Percentiles rank a stretch among this genome's conserved stretches.
These are phyloP conservation scores for Trissolcus japonicus DNA, from an alignment of 2,888 invertebrate genomes.

Conservation along the genomic window DNA sequence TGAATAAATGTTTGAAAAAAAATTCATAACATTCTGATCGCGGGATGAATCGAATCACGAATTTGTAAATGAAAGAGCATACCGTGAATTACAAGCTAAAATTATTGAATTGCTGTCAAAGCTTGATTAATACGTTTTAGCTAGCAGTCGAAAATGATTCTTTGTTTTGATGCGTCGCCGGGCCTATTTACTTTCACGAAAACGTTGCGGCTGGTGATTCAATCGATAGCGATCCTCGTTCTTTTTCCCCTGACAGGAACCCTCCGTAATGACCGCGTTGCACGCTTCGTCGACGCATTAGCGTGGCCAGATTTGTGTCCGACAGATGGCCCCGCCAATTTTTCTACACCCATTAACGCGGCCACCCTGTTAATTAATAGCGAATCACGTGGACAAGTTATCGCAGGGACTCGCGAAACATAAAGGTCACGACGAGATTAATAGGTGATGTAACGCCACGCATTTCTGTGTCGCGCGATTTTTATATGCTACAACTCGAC, in stretches of 20 bases:
- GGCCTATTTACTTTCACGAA: conserved; percentile 36
- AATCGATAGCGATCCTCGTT: conserved; percentile 70
- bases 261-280: conserved; percentile 69
- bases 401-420: conserved; percentile 18
- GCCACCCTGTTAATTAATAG: conserved; percentile 22
- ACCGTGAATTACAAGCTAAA: neutral
- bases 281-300: conserved; percentile 64
- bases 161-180: conserved; percentile 34
- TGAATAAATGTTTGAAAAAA: too few relatives aligned
- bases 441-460: conserved; percentile 25
- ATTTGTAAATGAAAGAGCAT: neutral
- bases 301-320: conserved; percentile 55
- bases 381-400: conserved; percentile 10
- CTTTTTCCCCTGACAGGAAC: conserved; percentile 57
- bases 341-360: conserved; percentile 25
- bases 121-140: conserved; percentile 3
- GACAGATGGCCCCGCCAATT: conserved; percentile 47
- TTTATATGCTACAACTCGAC: conserved; percentile 3
- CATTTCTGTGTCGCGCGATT: conserved; percentile 25
- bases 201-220: conserved; percentile 65
- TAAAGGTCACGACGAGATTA: conserved; percentile 26
- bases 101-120: conserved; percentile 12
- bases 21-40: too few relatives aligned
- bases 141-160: conserved; percentile 4
- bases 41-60: neutral